Percentiles rank a stretch among this genome's conserved stretches.
Evolutionary conservation across 1,140 invertebrate species (phyloP).

Genomic region (Sminthurinus signatus): DNA sequence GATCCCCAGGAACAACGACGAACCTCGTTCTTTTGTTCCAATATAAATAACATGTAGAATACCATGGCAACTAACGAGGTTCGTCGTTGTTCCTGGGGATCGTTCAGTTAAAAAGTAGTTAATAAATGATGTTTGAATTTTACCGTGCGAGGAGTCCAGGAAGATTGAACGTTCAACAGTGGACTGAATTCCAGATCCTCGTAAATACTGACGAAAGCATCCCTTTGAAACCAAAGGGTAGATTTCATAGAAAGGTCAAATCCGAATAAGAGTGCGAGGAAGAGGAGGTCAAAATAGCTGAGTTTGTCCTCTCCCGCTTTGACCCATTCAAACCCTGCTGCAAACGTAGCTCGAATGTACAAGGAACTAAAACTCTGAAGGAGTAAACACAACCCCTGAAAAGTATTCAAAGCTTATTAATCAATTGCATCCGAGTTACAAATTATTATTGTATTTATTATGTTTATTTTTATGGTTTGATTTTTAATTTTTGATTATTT

Average conservation of each 20-base stretch:
- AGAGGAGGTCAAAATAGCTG: conserved; percentile 7
- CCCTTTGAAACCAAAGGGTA: neutral
- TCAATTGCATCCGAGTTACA: too few species aligned
- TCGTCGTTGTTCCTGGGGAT: too few species aligned
- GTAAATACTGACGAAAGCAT: neutral
- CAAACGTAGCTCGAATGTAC: neutral
- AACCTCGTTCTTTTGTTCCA: too few species aligned
- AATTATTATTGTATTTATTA: too few species aligned
- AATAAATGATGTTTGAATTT: neutral
- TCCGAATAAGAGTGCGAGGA: neutral
- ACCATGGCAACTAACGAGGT: too few species aligned
- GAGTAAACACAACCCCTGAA: neutral
- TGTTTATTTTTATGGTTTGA: too few species aligned
- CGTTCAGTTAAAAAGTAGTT: neutral
- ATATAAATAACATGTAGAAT: too few species aligned
- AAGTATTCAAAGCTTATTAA: too few species aligned
- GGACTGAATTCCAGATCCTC: neutral
- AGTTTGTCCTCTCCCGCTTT: neutral
- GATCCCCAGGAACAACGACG: too few species aligned
- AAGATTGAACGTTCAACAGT: neutral
- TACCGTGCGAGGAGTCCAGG: neutral
- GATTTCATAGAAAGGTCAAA: conserved; percentile 1
- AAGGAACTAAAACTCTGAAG: neutral
- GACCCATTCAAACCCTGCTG: neutral
- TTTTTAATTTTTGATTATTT: too few species aligned